A percentile compares a stretch with the other conserved stretches of the same genome.
These are phyloP conservation scores for Listrodromus nycthemerus DNA, from an alignment of 2,888 invertebrate species.

Conservation along the genomic window DNA sequence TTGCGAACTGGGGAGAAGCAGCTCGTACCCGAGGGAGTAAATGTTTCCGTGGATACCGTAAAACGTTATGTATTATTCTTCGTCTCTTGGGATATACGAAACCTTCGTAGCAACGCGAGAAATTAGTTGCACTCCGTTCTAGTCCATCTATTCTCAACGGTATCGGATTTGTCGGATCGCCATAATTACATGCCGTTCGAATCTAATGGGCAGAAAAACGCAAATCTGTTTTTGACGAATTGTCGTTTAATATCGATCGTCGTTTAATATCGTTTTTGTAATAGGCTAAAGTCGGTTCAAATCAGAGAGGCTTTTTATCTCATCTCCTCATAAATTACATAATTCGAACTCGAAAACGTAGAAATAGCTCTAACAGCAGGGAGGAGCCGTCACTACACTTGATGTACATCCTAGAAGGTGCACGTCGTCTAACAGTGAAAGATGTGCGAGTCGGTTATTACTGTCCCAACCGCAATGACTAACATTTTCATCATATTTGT, in stretches of 20 bases:
- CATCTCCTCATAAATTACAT: neutral
- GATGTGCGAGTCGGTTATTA: neutral
- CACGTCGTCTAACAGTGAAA: conserved; percentile 1
- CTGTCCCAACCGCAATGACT: neutral
- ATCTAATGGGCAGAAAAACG: neutral
- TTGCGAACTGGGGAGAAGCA: neutral
- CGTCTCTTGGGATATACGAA: neutral
- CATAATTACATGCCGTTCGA: neutral
- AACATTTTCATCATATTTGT: too few relatives aligned
- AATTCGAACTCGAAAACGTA: conserved; percentile 15
- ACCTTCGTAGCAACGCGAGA: conserved; percentile 9
- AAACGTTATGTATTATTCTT: conserved; percentile 7
- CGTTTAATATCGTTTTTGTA: conserved; percentile 12
- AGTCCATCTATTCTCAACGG: neutral
- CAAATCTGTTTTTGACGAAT: conserved; percentile 12
- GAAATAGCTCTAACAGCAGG: neutral
- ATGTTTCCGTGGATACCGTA: conserved; percentile 1
- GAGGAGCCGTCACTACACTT: neutral
- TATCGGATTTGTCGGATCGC: neutral
- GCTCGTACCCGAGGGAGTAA: neutral
- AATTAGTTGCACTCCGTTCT: conserved; percentile 15
- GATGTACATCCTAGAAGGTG: neutral
- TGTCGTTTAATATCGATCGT: conserved; percentile 17
- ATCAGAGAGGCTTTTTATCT: neutral
- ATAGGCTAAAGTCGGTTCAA: conserved; percentile 15